Percentiles rank a stretch among this genome's conserved stretches.
Conservation (phyloP, 2,888 invertebrate genomes). For the Callosobruchus maculatus region DNA sequence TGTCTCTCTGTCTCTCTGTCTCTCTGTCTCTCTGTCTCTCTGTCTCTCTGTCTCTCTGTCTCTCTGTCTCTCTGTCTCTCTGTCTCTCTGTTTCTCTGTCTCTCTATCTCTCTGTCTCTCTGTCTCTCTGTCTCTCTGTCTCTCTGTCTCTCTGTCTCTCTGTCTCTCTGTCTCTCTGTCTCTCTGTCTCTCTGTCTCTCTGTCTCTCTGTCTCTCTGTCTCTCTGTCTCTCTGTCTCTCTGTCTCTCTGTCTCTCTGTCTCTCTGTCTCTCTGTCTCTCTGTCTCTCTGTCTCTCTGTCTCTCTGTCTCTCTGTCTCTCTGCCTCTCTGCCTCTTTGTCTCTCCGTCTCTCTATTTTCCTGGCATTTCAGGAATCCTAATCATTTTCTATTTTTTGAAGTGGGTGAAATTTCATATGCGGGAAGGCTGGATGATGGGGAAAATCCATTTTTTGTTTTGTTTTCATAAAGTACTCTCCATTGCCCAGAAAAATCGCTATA, state of each 20-base stretch:
- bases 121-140: constrained; percentile 4
- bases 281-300: constrained; percentile 4
- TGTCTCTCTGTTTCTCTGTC: too few relatives aligned
- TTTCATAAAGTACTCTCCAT: too few relatives aligned
- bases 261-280: constrained; percentile 6
- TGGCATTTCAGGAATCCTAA: too few relatives aligned
- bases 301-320: constrained; percentile 5
- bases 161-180: constrained; percentile 5
- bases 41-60: constrained; percentile 4
- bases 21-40: constrained; percentile 1
- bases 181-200: constrained; percentile 6
- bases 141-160: constrained; percentile 7
- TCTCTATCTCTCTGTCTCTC: constrained; percentile 4
- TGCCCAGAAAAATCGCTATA: too few relatives aligned
- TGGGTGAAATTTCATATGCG: too few relatives aligned
- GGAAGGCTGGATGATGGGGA: too few relatives aligned
- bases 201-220: constrained; percentile 5
- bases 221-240: constrained; percentile 7
- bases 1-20: too few relatives aligned
- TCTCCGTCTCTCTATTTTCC: too few relatives aligned
- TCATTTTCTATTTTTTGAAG: too few relatives aligned
- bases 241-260: constrained; percentile 6
- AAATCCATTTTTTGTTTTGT: too few relatives aligned
- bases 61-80: constrained; percentile 6
- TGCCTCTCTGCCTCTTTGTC: too few relatives aligned